Base-by-base conservation (phyloP, 2,797 vertebrate genomes). In the Manis pentadactyla region DNA sequence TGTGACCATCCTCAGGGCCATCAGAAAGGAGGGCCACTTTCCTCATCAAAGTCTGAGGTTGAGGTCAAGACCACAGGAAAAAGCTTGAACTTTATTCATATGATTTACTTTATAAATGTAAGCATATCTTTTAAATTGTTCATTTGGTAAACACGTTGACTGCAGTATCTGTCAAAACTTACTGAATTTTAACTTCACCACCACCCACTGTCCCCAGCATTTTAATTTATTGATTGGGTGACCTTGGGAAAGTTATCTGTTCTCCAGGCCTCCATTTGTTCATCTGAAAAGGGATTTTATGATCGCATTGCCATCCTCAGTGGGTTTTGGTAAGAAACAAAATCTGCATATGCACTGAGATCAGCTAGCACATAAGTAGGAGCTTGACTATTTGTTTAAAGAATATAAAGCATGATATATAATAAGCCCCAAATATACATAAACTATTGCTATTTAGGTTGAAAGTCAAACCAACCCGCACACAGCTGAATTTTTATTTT, bases 401-500 rank as follows among this genome's bases (percentile, higher is more conserved):
- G n/a, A 46, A 59, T 49, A 1, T 23, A 64, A 95, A 93, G 25
- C 18, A 27, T 19, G 21, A 13, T 46, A 5, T 4, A 37, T 21
- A 46, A 19, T 23, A 73, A 89, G 15, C 34, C 69, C 37, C 85
- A 21, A 4, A 23, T 34, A 23, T 3, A 23, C 8, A 37, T n/a
- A 53, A 34, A 4, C 57, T 23, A 4, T 78, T n/a, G 51, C 23
- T 63, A 21, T 19, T 88, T n/a, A 15, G 37, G 17, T 39, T 89
- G 82, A 81, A 91, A 95, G 61, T 53, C n/a, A 57, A 77, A 49
- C n/a, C 14, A 69, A 29, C 19, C 7, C 31, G 11, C 74, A 89
- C 51, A 66, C 42, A 89, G 59, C 15, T 75, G 49, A 55, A 51
- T 69, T 71, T 95, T 46, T 83, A 27, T 84, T 90, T 93, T 88